These are phyloP conservation scores for Coregonus ussuriensis DNA, from an alignment of 2,797 vertebrate genomes.

Conservation along the genomic window DNA sequence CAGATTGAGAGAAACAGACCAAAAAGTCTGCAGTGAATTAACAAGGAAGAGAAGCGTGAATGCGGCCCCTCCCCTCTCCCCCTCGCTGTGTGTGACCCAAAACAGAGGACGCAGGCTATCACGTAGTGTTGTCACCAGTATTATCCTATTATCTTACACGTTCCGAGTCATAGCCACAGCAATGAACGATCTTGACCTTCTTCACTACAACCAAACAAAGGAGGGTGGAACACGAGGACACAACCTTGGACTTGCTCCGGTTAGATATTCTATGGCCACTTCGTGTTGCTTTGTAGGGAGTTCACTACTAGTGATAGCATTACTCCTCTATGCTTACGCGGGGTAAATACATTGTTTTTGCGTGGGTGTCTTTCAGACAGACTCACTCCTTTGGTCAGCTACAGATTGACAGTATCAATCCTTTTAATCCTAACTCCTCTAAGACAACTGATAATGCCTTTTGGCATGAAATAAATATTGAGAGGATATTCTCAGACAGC, in stretches of 20 bases:
- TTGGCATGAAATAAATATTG: not conserved
- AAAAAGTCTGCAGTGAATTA: too few relatives aligned
- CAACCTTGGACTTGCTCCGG: not conserved
- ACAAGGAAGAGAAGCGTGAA: too few relatives aligned
- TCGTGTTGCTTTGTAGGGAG: not conserved
- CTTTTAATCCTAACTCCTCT: not conserved
- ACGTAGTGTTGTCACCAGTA: not conserved
- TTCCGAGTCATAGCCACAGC: not conserved
- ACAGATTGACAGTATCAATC: not conserved
- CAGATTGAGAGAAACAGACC: too few relatives aligned
- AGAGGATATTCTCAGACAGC: not conserved
- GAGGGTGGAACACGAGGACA: not conserved
- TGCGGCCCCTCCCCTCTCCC: too few relatives aligned
- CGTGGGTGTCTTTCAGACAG: not conserved
- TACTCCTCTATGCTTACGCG: not conserved
- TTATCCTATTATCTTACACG: constrained; percentile 3
- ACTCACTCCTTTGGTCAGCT: not conserved
- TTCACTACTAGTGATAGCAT: not conserved
- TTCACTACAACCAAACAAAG: not conserved
- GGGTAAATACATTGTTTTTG: not conserved
- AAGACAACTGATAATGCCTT: not conserved
- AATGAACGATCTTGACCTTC: constrained; percentile 10
- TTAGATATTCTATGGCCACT: not conserved
- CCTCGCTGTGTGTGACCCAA: not conserved
- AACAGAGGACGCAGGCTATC: not conserved